Evolutionary conservation across 1,140 invertebrate genomes (phyloP).

Genomic region (Schlechtendalia chinensis): DNA sequence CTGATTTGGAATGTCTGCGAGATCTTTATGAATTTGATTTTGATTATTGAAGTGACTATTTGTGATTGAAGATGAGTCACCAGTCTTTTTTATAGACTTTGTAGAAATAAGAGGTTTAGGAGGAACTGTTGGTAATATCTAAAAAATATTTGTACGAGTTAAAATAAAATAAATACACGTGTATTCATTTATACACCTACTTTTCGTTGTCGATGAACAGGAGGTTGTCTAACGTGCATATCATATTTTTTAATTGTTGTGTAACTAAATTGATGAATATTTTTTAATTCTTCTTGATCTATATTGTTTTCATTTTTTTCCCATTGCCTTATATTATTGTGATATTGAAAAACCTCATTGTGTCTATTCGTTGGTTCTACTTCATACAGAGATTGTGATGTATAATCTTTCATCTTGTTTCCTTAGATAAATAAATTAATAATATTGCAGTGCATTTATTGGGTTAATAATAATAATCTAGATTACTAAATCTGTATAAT

Average conservation of each 20-base stretch:
- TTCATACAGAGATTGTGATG: slow-evolving; percentile 3
- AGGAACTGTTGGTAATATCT: slow-evolving; percentile 39
- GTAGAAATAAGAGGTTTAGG: slow-evolving; percentile 22
- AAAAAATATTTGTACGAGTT: not conserved
- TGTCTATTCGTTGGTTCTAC: not conserved
- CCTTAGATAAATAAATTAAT: not conserved
- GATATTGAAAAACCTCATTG: slow-evolving; percentile 14
- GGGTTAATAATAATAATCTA: not conserved
- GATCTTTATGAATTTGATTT: slow-evolving; percentile 7
- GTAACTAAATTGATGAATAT: slow-evolving; percentile 23
- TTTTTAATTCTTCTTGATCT: not conserved
- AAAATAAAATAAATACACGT: not conserved
- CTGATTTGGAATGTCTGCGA: slow-evolving; percentile 3
- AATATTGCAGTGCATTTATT: not conserved
- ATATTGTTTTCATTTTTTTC: slow-evolving; percentile 32
- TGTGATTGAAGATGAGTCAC: not conserved
- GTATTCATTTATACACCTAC: not conserved
- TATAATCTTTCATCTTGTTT: slow-evolving; percentile 34
- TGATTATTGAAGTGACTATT: slow-evolving; percentile 13
- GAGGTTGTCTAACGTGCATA: slow-evolving; percentile 9
- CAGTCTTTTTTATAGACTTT: slow-evolving; percentile 1
- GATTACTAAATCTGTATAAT: not conserved
- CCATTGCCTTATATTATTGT: slow-evolving; percentile 10
- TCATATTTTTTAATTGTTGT: slow-evolving; percentile 12
- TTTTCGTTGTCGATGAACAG: slow-evolving; percentile 41